Base-by-base conservation (phyloP, 2,888 invertebrate species). In the Andrena haemorrhoa region DNA sequence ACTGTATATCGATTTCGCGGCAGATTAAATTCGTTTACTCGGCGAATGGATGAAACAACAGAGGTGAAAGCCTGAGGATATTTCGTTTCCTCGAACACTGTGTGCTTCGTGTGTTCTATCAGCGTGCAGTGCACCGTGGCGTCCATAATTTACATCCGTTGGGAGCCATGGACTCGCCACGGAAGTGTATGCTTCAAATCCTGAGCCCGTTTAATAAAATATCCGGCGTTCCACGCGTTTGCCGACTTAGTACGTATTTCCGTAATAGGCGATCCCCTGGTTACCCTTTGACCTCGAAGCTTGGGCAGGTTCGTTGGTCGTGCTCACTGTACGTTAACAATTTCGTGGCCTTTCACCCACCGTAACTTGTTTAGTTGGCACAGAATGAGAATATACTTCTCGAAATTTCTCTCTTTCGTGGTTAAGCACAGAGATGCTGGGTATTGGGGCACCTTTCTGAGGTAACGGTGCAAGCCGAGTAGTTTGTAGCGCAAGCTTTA, bases 151-250 rank as follows among this genome's bases (percentile, higher is more conserved):
- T 51, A 68, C n/a, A 29, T 20, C 41, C n/a, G 10, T 1, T n/a
- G 26, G 61, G 35, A 72, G 26, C 61, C 41, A 56, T 7, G 58
- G 61, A 68, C 58, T 56, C 56, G 3, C 6, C 56, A 10, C 58
- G 72, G 68, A 73, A 72, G 31, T 49, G 16, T 41, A 20, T 26
- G 63, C 41, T 56, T 63, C 56, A 29, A 49, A 41, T 72, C 61
- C 56, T 31, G 16, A n/a, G 51, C 2, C 16, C 8, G 12, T 1
- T 77, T 68, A 71, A 80, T 80, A 72, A 76, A 76, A 76, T 71
- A 80, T 77, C 7, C 47, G n/a, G 2, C 1, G 53, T 23, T 61
- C n/a, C 70, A 12, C 10, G 64, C 47, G 63, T 35, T 26, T 26
- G 41, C 63, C 12, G 47, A 26, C 16, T 64, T 12, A 29, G 6